Conservation (phyloP, 2,888 invertebrate genomes). For the Malachius bipustulatus region DNA sequence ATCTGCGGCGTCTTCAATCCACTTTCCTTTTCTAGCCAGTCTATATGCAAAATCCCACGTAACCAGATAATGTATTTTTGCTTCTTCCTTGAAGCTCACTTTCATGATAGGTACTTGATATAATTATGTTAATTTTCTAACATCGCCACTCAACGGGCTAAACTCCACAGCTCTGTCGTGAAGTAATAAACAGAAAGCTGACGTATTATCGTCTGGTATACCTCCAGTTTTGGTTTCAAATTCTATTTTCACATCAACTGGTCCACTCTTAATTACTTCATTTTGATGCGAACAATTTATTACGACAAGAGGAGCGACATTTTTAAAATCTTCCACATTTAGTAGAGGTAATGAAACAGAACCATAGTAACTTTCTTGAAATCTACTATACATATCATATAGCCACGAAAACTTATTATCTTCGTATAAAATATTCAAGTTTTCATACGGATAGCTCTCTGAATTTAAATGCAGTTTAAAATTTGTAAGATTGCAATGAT, state of each 20-base stretch:
- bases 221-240: conserved; percentile 20
- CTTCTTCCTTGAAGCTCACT: no score
- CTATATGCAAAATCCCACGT: no score
- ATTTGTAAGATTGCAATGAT: conserved; percentile 27
- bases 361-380: conserved; percentile 21
- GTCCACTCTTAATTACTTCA: conserved; percentile 20
- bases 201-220: conserved; percentile 19
- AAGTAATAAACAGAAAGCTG: conserved; percentile 22
- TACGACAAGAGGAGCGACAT: conserved; percentile 20
- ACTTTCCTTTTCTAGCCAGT: no score
- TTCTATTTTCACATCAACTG: conserved; percentile 24
- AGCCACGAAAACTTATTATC: conserved; percentile 19
- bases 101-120: no score
- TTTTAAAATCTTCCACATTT: conserved; percentile 18
- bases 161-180: conserved; percentile 21
- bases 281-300: conserved; percentile 24
- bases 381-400: conserved; percentile 22
- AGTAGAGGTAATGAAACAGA: conserved; percentile 29
- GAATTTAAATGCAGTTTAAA: conserved; percentile 29
- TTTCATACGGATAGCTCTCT: conserved; percentile 29
- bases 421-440: conserved; percentile 23
- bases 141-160: conserved; percentile 18
- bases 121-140: neutral
- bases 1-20: no score
- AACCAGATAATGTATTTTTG: no score